A percentile compares a stretch with the other conserved stretches of the same genome.
Evolutionary conservation across 2,797 vertebrate species (phyloP).

Genomic region (Rhinatrema bivittatum): DNA sequence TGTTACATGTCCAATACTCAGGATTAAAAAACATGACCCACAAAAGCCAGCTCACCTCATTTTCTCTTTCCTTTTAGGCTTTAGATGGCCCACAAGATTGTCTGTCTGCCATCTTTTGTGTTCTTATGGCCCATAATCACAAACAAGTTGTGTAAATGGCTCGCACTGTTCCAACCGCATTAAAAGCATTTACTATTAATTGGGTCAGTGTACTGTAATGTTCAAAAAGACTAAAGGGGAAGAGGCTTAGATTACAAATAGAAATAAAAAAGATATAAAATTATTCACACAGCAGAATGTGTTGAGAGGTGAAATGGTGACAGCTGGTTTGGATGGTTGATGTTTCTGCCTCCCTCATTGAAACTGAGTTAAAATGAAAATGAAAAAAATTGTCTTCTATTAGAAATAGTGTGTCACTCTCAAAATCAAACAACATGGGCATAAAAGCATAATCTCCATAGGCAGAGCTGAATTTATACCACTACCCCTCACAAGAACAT

Average conservation of each 20-base stretch:
- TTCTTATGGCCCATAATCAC: slow-evolving; percentile 82
- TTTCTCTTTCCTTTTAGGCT: slow-evolving; percentile 46
- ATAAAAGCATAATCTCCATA: too few relatives aligned
- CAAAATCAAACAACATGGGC: too few relatives aligned
- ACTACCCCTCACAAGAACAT: too few relatives aligned
- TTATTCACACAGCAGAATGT: slow-evolving; percentile 79
- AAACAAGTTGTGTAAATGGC: slow-evolving; percentile 71
- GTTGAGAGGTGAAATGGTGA: slow-evolving; percentile 60
- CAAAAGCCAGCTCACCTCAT: slow-evolving; percentile 60
- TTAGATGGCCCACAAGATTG: slow-evolving; percentile 70
- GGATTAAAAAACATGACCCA: slow-evolving; percentile 75
- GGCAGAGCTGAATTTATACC: too few relatives aligned
- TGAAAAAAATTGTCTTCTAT: slow-evolving; percentile 41
- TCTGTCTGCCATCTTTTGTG: slow-evolving; percentile 68
- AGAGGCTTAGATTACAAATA: too few relatives aligned
- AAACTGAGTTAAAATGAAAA: slow-evolving; percentile 50
- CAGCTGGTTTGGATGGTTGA: slow-evolving; percentile 53
- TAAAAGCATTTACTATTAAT: slow-evolving; percentile 75
- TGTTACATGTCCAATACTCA: slow-evolving; percentile 73
- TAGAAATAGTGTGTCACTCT: slow-evolving; percentile 48
- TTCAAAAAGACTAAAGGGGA: slow-evolving; percentile 79
- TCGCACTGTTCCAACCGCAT: slow-evolving; percentile 65
- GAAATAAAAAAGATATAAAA: too few relatives aligned
- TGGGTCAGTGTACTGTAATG: slow-evolving; percentile 81
- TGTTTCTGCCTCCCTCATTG: too few relatives aligned